Evolutionary conservation across 2,797 vertebrate genomes (phyloP).

Genomic region (Hirundo rustica): DNA sequence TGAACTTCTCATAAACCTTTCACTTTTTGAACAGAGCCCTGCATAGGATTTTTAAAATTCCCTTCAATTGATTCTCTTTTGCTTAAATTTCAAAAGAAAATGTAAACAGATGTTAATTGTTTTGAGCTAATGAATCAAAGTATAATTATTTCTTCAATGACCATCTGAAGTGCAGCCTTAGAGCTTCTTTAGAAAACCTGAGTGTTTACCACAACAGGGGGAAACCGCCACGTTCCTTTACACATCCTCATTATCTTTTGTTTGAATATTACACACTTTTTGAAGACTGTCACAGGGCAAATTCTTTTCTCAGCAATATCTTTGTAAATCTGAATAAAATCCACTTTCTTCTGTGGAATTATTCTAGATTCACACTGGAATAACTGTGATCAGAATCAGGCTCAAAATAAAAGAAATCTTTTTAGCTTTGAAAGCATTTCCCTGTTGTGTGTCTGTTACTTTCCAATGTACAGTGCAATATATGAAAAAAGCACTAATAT

Average conservation of each 20-base stretch:
- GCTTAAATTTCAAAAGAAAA: background rate
- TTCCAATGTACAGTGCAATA: slow-evolving; percentile 26
- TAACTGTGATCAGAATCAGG: slow-evolving; percentile 1
- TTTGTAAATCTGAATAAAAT: background rate
- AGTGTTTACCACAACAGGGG: background rate
- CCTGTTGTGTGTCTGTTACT: background rate
- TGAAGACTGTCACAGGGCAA: background rate
- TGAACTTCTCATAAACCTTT: slow-evolving; percentile 14
- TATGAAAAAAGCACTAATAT: slow-evolving; percentile 24
- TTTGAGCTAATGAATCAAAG: background rate
- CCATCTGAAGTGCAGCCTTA: background rate
- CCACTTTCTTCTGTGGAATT: background rate
- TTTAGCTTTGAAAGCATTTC: background rate
- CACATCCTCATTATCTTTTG: background rate
- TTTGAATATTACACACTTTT: background rate
- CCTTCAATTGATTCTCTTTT: background rate
- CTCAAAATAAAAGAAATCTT: background rate
- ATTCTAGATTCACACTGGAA: background rate
- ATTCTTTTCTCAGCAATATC: background rate
- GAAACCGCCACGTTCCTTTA: background rate
- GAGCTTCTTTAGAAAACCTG: background rate
- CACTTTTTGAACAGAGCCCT: background rate
- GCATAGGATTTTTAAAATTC: background rate
- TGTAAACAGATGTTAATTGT: slow-evolving; percentile 49
- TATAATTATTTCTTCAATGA: background rate